Conservation (phyloP, 2,113 vertebrate species). For the Myotis davidii region DNA sequence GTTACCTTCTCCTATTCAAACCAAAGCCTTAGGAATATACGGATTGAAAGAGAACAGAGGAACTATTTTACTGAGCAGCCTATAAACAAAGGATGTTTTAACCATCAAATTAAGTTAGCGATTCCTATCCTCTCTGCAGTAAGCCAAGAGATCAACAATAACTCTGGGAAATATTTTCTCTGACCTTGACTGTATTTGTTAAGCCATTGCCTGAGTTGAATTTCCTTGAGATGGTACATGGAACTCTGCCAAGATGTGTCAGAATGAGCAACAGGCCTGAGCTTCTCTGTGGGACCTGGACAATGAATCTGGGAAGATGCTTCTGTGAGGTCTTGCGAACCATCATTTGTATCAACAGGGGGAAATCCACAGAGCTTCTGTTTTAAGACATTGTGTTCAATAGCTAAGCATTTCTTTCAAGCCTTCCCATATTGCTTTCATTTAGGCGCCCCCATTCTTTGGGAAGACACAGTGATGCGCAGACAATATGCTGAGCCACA, state of each 20-base stretch:
- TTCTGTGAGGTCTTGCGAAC: constrained; percentile 59
- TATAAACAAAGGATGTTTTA: constrained; percentile 3
- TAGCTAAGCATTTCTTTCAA: constrained; percentile 47
- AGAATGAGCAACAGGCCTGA: not conserved
- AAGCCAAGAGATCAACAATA: constrained; percentile 11
- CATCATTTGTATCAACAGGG: constrained; percentile 36
- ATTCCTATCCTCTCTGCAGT: not conserved
- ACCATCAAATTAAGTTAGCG: not conserved
- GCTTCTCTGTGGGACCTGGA: not conserved
- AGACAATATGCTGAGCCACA: constrained; percentile 65
- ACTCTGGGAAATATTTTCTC: constrained; percentile 41
- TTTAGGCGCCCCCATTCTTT: constrained; percentile 24
- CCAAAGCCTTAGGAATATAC: not conserved
- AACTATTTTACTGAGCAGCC: not conserved
- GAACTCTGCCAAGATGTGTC: constrained; percentile 10
- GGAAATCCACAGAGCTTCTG: constrained; percentile 61
- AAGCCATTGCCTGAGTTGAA: constrained; percentile 4
- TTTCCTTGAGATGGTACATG: constrained; percentile 46
- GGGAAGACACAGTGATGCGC: constrained; percentile 37
- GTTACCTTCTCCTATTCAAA: not conserved
- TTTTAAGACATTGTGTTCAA: constrained; percentile 51
- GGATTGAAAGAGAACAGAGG: not conserved
- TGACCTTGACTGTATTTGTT: constrained; percentile 32
- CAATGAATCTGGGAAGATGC: not conserved
- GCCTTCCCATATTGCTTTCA: constrained; percentile 60